Conservation (phyloP, 2,113 vertebrate species). For the Castor canadensis region DNA sequence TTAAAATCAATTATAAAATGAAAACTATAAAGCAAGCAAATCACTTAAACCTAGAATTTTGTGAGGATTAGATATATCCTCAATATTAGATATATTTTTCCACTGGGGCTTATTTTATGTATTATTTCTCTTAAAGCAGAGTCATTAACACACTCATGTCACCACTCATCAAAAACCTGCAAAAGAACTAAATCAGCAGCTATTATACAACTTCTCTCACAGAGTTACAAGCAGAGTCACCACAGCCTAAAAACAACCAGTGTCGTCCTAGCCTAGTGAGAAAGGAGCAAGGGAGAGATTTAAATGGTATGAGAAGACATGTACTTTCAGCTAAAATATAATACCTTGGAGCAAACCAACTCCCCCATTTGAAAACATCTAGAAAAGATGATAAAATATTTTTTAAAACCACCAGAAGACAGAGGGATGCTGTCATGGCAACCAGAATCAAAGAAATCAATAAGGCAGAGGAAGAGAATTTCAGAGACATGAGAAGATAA, state of each 20-base stretch:
- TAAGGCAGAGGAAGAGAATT: slow-evolving; percentile 14
- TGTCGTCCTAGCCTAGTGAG: background rate
- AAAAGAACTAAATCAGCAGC: background rate
- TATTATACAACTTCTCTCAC: background rate
- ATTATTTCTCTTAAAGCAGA: background rate
- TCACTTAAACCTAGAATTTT: slow-evolving; percentile 10
- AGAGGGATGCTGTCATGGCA: slow-evolving; percentile 6
- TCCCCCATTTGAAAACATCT: background rate
- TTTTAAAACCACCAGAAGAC: background rate
- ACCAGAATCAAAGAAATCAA: slow-evolving; percentile 30
- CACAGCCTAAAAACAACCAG: background rate
- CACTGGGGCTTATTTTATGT: background rate
- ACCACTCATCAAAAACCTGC: background rate
- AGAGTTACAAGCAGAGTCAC: background rate
- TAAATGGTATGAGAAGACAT: background rate
- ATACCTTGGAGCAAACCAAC: background rate
- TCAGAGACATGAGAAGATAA: slow-evolving; percentile 4
- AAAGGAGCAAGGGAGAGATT: background rate
- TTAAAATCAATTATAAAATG: background rate
- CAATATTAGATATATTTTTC: background rate
- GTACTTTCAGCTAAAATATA: background rate
- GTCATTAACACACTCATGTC: background rate
- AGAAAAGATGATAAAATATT: background rate
- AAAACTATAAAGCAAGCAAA: background rate
- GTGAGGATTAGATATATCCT: background rate